Base-by-base conservation (phyloP, 2,888 invertebrate genomes). In the Agriopis marginaria region DNA sequence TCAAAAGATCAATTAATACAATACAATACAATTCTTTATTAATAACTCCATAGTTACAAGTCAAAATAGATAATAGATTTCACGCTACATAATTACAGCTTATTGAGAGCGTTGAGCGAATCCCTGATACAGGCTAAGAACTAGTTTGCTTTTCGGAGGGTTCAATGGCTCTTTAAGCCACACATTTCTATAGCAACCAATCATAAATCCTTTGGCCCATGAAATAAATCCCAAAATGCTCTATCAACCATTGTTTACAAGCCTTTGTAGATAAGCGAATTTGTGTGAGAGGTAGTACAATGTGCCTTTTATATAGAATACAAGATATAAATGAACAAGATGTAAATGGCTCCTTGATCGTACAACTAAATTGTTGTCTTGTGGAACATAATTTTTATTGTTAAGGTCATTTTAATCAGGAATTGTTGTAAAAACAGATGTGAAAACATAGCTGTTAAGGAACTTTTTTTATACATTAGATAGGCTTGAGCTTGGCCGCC, bases 71-170 rank as follows among this genome's bases (percentile, higher is more conserved):
- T n/a, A n/a, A 17, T 47, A 17, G 32, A 51, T 23, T 10, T 6
- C 10, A 77, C 63, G 63, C 71, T 53, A 45, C n/a, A 55, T 56
- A 55, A 61, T 64, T 51, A 70, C 58, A 12, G 7, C 62, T 42
- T 49, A 71, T 51, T 65, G 58, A 65, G 14, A 61, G 55, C 66
- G 67, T 71, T 75, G 66, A 67, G 74, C 71, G 72, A 74, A 80
- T 77, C 80, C 79, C 76, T 82, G 76, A 82, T 78, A 83, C 82
- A 79, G 61, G 61, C 80, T 81, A 81, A 83, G 84, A 90, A 92
- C 91, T 85, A 86, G 90, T 90, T 91, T 90, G 75, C 82, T 85
- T 91, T 90, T 86, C 80, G 83, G 80, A 77, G 80, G 81, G 93
- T 92, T 93, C 91, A 91, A 85, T 80, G 91, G 71, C 88, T 85